Base-by-base conservation (phyloP, 23 tunicate species). In the Aplidium turbinatum region DNA sequence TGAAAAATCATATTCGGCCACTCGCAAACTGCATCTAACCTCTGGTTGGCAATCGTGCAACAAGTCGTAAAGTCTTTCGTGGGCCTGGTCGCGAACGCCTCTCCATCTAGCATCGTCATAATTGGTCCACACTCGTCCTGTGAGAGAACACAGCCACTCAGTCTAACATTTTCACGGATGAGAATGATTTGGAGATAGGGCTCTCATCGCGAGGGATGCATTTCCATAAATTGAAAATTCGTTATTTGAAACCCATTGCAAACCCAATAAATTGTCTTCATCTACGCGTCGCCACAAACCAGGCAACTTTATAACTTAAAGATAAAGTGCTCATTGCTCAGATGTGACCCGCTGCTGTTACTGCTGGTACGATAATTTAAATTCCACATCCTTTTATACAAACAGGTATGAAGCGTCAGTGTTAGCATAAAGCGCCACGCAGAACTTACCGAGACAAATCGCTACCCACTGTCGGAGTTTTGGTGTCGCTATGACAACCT, bases 51-150 rank as follows among this genome's bases (percentile, higher is more conserved):
- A 86, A 79, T 91, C 85, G 29, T 79, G 73, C 4, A 91, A 69
- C 34, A 91, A 39, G 56, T 91, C 97, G 66, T 84, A 91, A 26
- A 91, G 65, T 35, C 78, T 39, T 35, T 83, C 97, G 52, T 91
- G 97, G 7, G 86, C 97, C 50, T 75, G 84, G 36, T 91, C 91
- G 3, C 86, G 33, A 1, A 91, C 86, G 4, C 97, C 97, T 25
- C 86, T 53, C 97, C 91, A 84, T 66, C 86, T 35, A 1, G 97
- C 97, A 13, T 73, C 97, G 45, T 91, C 91, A 58, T 79, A 91
- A 68, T 91, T 91, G 18, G 92, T 79, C 90, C 90, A 91, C 57
- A 91, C 79, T 23, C 86, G 86, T 39, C 97, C 97, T 91, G 53
- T 25, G 53, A 58, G 20, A 33, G 31, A 70, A 22, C 21, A 4